Evolutionary conservation across 2,113 vertebrate genomes (phyloP), one percentile per base, ranked within the genome.

Genomic region (Gobius niger): DNA sequence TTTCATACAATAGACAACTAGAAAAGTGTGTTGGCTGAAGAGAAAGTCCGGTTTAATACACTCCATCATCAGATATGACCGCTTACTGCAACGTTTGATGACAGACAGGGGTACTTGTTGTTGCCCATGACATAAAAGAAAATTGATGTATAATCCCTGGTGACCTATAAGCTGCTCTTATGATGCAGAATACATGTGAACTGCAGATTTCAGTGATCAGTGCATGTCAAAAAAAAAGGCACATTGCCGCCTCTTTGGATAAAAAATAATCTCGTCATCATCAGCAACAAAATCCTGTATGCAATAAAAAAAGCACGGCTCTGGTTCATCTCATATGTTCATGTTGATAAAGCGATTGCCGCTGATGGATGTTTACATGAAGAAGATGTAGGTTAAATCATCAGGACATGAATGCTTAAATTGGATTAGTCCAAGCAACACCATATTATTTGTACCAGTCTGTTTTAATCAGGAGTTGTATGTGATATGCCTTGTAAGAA

Each of bases 401-500:
- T 47, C 64, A 71, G 19, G 24, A 59, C 8, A 65, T 42, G 54
- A 56, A 49, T n/a, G 59, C 54, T 72, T 68, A 63, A 76, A 81
- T 47, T 76, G 70, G 52, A 77, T 81, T 77, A 73, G 68, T 72
- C 47, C 64, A 60, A 60, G 44, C 59, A 50, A 44, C 81, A 73
- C 49, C 61, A 40, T 72, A 65, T 18, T 64, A 16, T 69, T 66
- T 61, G 75, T 57, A 65, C 59, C 77, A 59, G 68, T 76, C 72
- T 61, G 56, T 77, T 54, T 12, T 24, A 54, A 72, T 82, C 80
- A 80, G 70, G 64, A 68, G 75, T 80, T 78, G 70, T 71, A 15
- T 52, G 72, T 72, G 72, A 81, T 73, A 72, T 63, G 72, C 57
- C 47, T 57, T 72, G 51, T 56, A 50, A 83, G 67, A 83, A 80